Evolutionary conservation across 1,140 invertebrate species (phyloP), one percentile per base, ranked within the genome.

Genomic region (Anadara kagoshimensis): DNA sequence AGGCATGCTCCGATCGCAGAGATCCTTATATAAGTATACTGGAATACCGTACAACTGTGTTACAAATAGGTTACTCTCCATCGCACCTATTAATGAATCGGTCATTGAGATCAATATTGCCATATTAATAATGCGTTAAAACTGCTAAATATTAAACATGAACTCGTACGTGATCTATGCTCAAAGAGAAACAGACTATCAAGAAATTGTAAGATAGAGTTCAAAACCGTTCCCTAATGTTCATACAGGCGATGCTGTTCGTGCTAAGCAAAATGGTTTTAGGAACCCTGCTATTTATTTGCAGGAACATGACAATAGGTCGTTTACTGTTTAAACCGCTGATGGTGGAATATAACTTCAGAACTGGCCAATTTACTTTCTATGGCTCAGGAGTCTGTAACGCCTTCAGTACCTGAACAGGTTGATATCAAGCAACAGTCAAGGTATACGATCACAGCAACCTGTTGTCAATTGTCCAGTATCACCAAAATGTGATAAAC

Each of bases 1-100:
- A n/a, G n/a, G n/a, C n/a, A n/a, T n/a, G n/a, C n/a, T n/a, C n/a
- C n/a, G n/a, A n/a, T n/a, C n/a, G n/a, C n/a, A n/a, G n/a, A n/a
- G n/a, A n/a, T n/a, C n/a, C n/a, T n/a, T n/a, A n/a, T n/a, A n/a
- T n/a, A n/a, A n/a, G n/a, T 7, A 41, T 78, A 16, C 29, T 81
- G 8, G 73, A 75, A 29, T 78, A 78, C 49, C 41, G 67, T 16
- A 63, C 47, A 10, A 76, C 75, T n/a, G 73, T 70, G 2, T 20
- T 76, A 18, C 45, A 71, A 11, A 59, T 43, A 24, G 62, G 53
- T 47, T 63, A 53, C 11, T 65, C 62, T 3, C 79, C 76, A 41
- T 61, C 73, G 4, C 69, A 80, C 47, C 53, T 75, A 12, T 57
- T 80, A 7, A 64, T 24, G 69, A 16, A 26, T 58, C n/a, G n/a